Conservation (phyloP, 1,140 invertebrate genomes). For the Teleopsis dalmanni region DNA sequence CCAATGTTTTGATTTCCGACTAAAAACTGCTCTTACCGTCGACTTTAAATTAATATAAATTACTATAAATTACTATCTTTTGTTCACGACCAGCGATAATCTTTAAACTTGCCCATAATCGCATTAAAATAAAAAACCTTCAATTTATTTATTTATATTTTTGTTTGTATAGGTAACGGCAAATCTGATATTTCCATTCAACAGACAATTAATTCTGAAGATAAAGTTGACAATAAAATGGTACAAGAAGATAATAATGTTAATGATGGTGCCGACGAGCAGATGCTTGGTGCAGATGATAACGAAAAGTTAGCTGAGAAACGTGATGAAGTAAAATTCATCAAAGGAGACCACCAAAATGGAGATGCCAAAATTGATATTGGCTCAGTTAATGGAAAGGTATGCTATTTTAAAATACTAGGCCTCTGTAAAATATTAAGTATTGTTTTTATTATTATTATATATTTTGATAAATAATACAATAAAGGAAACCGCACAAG, state of each 20-base stretch:
- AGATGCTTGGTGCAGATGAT: slow-evolving; percentile 57
- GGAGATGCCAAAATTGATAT: slow-evolving; percentile 83
- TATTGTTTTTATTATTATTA: neutral
- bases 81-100: too few relatives aligned
- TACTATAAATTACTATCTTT: too few relatives aligned
- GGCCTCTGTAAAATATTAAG: neutral
- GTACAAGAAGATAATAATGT: slow-evolving; percentile 30
- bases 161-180: too few relatives aligned
- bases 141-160: too few relatives aligned
- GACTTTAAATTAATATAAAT: too few relatives aligned
- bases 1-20: too few relatives aligned
- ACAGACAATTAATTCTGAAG: too few relatives aligned
- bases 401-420: slow-evolving; percentile 26
- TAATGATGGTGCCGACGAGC: slow-evolving; percentile 57
- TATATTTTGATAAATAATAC: neutral
- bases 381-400: slow-evolving; percentile 52
- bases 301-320: slow-evolving; percentile 51
- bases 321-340: slow-evolving; percentile 62
- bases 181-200: too few relatives aligned
- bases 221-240: slow-evolving; percentile 18
- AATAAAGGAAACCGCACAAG: slow-evolving; percentile 7
- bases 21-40: too few relatives aligned
- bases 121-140: too few relatives aligned
- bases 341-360: slow-evolving; percentile 62
- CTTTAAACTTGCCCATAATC: too few relatives aligned